Base-by-base conservation (phyloP, 2,797 vertebrate genomes). In the Odontamblyopus lacepedii region DNA sequence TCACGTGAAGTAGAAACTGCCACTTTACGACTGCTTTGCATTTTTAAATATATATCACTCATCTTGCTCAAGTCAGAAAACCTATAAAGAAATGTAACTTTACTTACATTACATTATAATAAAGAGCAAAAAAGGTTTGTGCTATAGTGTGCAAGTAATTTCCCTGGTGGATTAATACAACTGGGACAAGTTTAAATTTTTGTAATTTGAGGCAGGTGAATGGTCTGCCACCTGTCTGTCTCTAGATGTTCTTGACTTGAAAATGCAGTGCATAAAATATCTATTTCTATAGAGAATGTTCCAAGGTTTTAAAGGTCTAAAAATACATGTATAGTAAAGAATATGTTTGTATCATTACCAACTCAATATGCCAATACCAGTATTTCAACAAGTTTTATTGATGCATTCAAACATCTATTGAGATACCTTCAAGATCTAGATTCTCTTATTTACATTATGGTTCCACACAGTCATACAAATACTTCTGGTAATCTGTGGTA, bases 401-500 rank as follows among this genome's bases (percentile, higher is more conserved):
- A 88, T 80, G 81, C 83, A 89, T 79, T 85, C 88, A 89, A 87
- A 91, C 87, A 91, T 83, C 86, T 88, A 92, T 81, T 83, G 88
- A 83, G 87, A 88, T 83, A 89, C 85, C 78, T 91, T 90, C 79
- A 87, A 72, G 70, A 84, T 77, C 84, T 88, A 90, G 82, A 92
- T 88, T 87, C 88, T 92, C 83, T 93, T 93, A 92, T 94, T 91
- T 92, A 93, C 92, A 93, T 76, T 76, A 86, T 35, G 65, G 69
- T 87, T 92, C 72, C 89, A 91, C 89, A 91, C 89, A 91, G 85
- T 90, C 85, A 84, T 91, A 94, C 91, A 93, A 90, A 92, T 89
- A 93, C 91, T 92, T 85, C 81, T 84, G 85, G 91, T 91, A 89
- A 90, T 88, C 91, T 85, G 85, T 93, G 93, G 83, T 90, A 92